phyloP scores from a whole-genome alignment of 2,888 invertebrate species.

The Apamea monoglypha region DNA sequence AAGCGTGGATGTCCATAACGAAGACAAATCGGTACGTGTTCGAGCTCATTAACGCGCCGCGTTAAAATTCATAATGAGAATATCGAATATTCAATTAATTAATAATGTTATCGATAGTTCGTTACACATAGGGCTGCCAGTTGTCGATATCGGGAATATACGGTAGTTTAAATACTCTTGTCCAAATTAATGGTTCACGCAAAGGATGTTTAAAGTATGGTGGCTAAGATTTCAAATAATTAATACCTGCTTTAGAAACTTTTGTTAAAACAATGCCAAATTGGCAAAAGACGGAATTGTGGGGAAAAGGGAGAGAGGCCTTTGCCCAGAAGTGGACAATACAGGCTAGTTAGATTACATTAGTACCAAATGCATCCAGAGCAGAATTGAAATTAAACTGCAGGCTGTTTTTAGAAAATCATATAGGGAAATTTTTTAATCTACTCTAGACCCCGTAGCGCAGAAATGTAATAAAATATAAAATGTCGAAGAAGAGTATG shows the following conservation, averaged over 20 bases:
- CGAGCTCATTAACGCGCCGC: slow-evolving; percentile 81
- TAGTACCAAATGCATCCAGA: background rate
- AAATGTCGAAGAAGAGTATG: too few relatives aligned
- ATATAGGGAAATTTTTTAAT: too few relatives aligned
- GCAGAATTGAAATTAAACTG: background rate
- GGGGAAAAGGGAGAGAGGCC: background rate
- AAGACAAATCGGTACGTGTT: slow-evolving; percentile 84
- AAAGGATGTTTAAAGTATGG: background rate
- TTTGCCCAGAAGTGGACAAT: background rate
- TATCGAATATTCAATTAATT: slow-evolving; percentile 86
- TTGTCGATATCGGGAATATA: background rate
- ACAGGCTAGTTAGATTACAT: background rate
- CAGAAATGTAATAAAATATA: too few relatives aligned
- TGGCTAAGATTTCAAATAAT: background rate
- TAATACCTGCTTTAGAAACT: background rate
- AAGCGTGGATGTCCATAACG: slow-evolving; percentile 80
- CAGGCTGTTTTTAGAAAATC: background rate
- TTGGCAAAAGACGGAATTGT: background rate
- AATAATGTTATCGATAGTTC: slow-evolving; percentile 80
- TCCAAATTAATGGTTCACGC: too few relatives aligned
- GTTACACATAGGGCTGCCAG: slow-evolving; percentile 62
- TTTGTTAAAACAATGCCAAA: background rate
- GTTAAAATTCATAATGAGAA: slow-evolving; percentile 88
- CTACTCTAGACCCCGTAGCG: too few relatives aligned
- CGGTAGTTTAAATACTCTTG: background rate